A percentile compares a stretch with the other conserved stretches of the same genome.
phyloP scores from a whole-genome alignment of 2,888 invertebrate species.

The Caenorhabditis sinica region DNA sequence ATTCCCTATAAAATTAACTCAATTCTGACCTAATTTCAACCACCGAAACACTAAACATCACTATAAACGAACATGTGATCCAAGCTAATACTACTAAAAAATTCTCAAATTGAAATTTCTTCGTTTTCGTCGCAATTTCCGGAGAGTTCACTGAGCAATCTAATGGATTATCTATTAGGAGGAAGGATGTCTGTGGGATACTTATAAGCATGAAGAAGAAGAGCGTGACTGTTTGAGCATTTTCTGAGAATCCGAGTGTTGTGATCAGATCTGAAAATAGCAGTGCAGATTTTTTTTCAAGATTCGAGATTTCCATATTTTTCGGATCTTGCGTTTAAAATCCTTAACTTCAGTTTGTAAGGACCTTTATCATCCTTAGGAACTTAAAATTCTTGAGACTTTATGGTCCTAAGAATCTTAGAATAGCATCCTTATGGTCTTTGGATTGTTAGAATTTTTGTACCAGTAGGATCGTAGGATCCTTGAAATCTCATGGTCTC shows the following conservation, averaged over 20 bases:
- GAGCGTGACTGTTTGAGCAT: no score
- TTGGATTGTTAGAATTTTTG: not conserved
- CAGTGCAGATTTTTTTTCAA: no score
- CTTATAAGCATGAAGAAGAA: no score
- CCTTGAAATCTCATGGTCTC: not conserved
- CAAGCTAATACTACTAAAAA: not conserved
- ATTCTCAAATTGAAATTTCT: slow-evolving; percentile 12
- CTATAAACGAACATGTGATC: not conserved
- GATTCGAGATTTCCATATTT: no score
- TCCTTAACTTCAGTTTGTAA: no score
- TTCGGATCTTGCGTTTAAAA: no score
- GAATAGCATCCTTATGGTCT: no score
- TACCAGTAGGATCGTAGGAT: not conserved
- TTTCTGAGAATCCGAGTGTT: no score
- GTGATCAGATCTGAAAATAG: no score
- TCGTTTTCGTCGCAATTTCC: slow-evolving; percentile 12
- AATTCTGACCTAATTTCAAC: not conserved
- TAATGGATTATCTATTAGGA: slow-evolving; percentile 35
- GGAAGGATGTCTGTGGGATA: not conserved
- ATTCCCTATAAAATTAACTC: not conserved
- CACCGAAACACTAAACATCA: not conserved
- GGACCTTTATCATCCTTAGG: no score
- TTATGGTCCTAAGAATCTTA: no score
- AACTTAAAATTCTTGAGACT: no score
- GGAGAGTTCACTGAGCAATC: slow-evolving; percentile 25